Evolutionary conservation across 2,888 invertebrate species (phyloP), one percentile per base, ranked within the genome.

Genomic region (Hydrotaea diabolus): DNA sequence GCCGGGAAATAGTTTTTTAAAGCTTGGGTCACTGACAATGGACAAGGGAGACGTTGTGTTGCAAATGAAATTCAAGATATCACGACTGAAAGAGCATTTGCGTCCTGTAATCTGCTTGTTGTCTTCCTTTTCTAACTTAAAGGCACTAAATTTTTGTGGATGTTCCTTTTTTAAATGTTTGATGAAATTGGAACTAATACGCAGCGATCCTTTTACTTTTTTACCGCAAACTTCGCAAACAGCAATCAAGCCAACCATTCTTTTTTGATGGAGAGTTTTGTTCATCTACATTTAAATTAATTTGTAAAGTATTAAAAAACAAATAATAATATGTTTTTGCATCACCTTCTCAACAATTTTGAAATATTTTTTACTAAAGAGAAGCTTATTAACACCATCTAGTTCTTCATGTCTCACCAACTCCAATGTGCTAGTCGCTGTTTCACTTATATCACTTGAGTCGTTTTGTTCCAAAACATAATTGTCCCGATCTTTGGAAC

Each of bases 121-220:
- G 13, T 78, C 31, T 66, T 73, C n/a, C 31, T 77, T 77, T 36
- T 26, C 53, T 64, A 26, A 21, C 64, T 57, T 23, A 2, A 69
- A 82, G 46, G 49, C 19, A 0, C 11, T 21, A 64, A 74, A 69
- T 26, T 69, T 69, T 31, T 82, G 66, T 21, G 78, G 69, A 59
- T 82, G 78, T n/a, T 73, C 46, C 8, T 71, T 77, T 77, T 78
- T 82, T 7, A 74, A 62, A 43, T 82, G 82, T 17, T 69, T 77
- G 15, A 71, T 77, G 19, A 82, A 82, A 26, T 82, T 82, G 17
- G 77, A 82, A 21, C 57, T 80, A 36, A 64, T 55, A 57, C 19
- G 36, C 43, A 66, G 53, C 23, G 78, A 84, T 62, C 73, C 73
- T 39, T 46, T 82, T 13, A 75, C 23, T 74, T 66, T 69, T 57